Evolutionary conservation across 1,140 invertebrate species (phyloP), one percentile per base, ranked within the genome.

Genomic region (Calosoma granatense): DNA sequence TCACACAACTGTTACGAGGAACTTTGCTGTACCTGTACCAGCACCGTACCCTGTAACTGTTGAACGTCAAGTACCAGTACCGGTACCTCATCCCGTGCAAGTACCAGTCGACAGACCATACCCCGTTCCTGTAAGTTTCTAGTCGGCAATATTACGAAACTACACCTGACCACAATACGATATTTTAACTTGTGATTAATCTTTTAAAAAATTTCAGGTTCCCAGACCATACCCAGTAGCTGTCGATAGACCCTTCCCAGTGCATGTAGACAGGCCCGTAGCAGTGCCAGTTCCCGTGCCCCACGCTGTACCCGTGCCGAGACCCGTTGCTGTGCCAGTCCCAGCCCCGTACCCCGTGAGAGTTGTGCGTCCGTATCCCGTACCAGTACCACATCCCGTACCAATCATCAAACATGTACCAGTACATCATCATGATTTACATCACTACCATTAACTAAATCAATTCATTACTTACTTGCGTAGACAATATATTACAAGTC

Each of bases 201-300:
- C 26, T 30, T 30, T 6, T 30, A 30, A 30, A 6, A 6, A 30
- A 6, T 30, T 30, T 30, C 14, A 30, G 26, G 26, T 78, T 1
- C 60, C 67, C 1, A 74, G 73, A 60, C 77, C 78, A 2, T 75
- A 75, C 53, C 72, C 74, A 0, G 58, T 67, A 2, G 51, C 61
- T n/a, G 60, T 67, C 9, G 55, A 64, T 51, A 60, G 63, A 53
- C 63, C 65, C 2, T 65, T 63, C 14, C 60, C 61, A 1, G 64
- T 65, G 2, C 58, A 60, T 3, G 69, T 69, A 19, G 68, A 63
- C 1, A 62, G 60, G 6, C 65, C 66, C 1, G 65, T 69, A 64
- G 78, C 62, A 54, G 70, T 65, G 59, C 76, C 75, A 14, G 74
- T 77, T 0, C 71, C 73, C 0, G 65, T 66, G 2, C 59, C 63